Conservation (phyloP, 1,140 invertebrate species). For the Drosophila neocordata region DNA sequence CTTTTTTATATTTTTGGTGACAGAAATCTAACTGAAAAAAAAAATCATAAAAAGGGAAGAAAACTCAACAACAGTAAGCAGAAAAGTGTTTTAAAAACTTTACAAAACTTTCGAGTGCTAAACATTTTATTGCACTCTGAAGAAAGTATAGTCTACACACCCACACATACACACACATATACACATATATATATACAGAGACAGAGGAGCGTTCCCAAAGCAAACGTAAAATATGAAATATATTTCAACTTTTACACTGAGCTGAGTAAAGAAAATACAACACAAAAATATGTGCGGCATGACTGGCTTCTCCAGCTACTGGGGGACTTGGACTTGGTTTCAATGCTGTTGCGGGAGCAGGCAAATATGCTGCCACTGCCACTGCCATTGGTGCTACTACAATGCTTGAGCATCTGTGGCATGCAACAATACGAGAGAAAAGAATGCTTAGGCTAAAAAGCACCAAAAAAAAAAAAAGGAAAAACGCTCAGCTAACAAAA, state of each 20-base stretch:
- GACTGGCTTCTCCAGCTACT: slow-evolving; percentile 6
- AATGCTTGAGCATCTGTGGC: slow-evolving; percentile 57
- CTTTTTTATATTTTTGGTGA: slow-evolving; percentile 20
- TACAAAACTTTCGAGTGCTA: slow-evolving; percentile 65
- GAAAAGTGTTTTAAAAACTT: slow-evolving; percentile 69
- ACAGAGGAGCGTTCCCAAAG: slow-evolving; percentile 44
- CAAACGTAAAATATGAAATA: slow-evolving; percentile 80
- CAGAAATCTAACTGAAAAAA: slow-evolving; percentile 50
- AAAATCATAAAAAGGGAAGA: background rate
- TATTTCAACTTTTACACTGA: slow-evolving; percentile 72
- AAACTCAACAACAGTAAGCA: slow-evolving; percentile 52
- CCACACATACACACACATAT: slow-evolving; percentile 39
- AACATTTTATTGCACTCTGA: slow-evolving; percentile 78
- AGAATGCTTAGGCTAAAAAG: slow-evolving; percentile 35
- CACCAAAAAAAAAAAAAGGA: slow-evolving; percentile 16
- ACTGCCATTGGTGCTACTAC: slow-evolving; percentile 33
- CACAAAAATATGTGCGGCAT: slow-evolving; percentile 70
- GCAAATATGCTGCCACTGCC: slow-evolving; percentile 58
- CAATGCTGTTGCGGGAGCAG: slow-evolving; percentile 8
- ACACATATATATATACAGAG: background rate
- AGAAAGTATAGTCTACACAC: slow-evolving; percentile 58
- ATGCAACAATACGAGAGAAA: slow-evolving; percentile 49
- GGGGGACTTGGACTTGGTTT: background rate
- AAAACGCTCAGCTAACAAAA: slow-evolving; percentile 44
- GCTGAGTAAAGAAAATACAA: slow-evolving; percentile 29